Base-by-base conservation (phyloP, 2,888 invertebrate genomes). In the Heliconius ismenius region DNA sequence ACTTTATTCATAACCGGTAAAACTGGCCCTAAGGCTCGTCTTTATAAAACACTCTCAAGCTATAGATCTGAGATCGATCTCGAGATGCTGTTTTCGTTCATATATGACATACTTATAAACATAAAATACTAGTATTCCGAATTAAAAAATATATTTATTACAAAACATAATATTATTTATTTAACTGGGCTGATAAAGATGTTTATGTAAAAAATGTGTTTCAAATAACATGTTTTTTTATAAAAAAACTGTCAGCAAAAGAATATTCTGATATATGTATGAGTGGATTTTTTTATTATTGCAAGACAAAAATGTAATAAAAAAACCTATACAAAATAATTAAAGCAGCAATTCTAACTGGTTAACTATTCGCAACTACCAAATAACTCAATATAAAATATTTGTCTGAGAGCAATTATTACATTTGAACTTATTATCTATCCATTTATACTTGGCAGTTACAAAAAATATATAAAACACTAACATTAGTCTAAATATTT, bases 401-500 rank as follows among this genome's bases (percentile, higher is more conserved):
- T 49, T 49, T 49, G 3, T 49, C 2, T 49, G 49, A 49, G 49
- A 49, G 49, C 49, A n/a, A 58, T 58, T 58, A n/a, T n/a, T 10
- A 58, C 10, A 58, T 3, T n/a, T 58, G 58, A 58, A 58, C 58
- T n/a, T n/a, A n/a, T 43, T 1, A 43, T 15, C 58, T n/a, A 58
- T 58, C 21, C 58, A 58, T n/a, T 58, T 58, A 58, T n/a, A 58
- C 10, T n/a, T 58, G n/a, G 32, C 32, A 64, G 32, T 24, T 32
- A 64, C 32, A 64, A 64, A 64, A 64, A n/a, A 58, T n/a, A 58
- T 18, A 64, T 24, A 3, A 28, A 67, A 43, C 39, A 67, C 15
- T 43, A 43, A 26, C 36, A 43, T 43, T 43, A 26, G 11, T 18
- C 68, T 68, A 68, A 18, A 26, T 54, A 69, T 54, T 68, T 68